Percentiles rank a stretch among this genome's conserved stretches.
Conservation (phyloP, 2,113 vertebrate species). For the Tachysurus fulvidraco region DNA sequence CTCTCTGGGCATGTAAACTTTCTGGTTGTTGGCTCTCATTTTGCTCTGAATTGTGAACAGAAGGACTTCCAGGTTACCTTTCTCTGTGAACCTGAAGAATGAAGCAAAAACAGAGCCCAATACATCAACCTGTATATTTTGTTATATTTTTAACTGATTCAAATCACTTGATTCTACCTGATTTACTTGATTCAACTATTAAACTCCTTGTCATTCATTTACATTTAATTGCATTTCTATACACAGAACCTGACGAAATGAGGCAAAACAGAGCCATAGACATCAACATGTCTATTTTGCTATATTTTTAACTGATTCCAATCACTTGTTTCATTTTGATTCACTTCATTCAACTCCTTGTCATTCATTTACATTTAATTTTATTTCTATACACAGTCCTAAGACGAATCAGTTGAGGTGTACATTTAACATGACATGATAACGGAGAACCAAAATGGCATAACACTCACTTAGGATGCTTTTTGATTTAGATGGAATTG, state of each 20-base stretch:
- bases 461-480: too few relatives aligned
- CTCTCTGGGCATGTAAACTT: slow-evolving; percentile 95
- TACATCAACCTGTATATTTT: background rate
- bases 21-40: slow-evolving; percentile 98
- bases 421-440: too few relatives aligned
- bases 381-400: too few relatives aligned
- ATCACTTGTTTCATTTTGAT: too few relatives aligned
- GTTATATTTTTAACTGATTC: background rate
- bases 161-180: too few relatives aligned
- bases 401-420: too few relatives aligned
- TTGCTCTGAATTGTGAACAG: slow-evolving; percentile 98
- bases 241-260: slow-evolving; percentile 69
- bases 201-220: background rate
- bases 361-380: too few relatives aligned
- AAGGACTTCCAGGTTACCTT: slow-evolving; percentile 94
- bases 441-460: too few relatives aligned
- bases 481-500: too few relatives aligned
- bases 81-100: slow-evolving; percentile 88
- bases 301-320: background rate
- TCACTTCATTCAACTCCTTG: background rate
- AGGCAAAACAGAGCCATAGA: slow-evolving; percentile 5
- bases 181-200: background rate
- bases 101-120: slow-evolving; percentile 4
- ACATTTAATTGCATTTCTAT: too few relatives aligned
- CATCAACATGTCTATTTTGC: background rate